Base-by-base conservation (phyloP, 2,797 vertebrate species). In the Cuniculus paca region DNA sequence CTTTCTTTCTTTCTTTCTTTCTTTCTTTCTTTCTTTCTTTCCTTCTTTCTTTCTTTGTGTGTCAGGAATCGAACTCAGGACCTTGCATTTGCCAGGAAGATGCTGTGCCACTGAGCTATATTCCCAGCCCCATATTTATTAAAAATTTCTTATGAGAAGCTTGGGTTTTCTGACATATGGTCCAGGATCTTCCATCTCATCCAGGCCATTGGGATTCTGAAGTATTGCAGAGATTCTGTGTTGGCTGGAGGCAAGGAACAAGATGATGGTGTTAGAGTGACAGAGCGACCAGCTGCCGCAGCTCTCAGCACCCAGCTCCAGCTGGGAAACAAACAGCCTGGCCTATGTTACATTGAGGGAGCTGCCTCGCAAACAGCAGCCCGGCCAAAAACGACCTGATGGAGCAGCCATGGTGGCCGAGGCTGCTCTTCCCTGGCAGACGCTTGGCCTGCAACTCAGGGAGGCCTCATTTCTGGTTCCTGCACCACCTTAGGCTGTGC, bases 101-200 rank as follows among this genome's bases (percentile, higher is more conserved):
- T 17, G 19, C 52, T 54, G 52, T 54, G 52, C 17, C 19, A 17
- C 52, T 54, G 52, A 54, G 52, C 52, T 54, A 54, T 54, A 54
- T 54, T 17, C 52, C 52, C 52, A 54, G 52, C 52, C 16, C 52
- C 52, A 54, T 5, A 54, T 54, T 54, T 17, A 54, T 54, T 54
- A 54, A 54, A 54, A 54, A 54, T 16, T 19, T 52, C 52, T 52
- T 52, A 52, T 52, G 52, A 93, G 34, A 8, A 93, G 70, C 45
- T 56, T 16, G 1, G 3, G 28, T 81, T 88, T 96, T 88, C 81
- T 9, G 10, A 61, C 2, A 63, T 48, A 79, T 87, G n/a, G 42
- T 63, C 85, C 36, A 56, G 93, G 8, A 84, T 91, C 45, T 87
- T 86, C 92, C 34, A 77, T 45, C 34, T 85, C 28, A 83, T 77